Base-by-base conservation (phyloP, 2,797 vertebrate species). In the Sebastes jordani region DNA sequence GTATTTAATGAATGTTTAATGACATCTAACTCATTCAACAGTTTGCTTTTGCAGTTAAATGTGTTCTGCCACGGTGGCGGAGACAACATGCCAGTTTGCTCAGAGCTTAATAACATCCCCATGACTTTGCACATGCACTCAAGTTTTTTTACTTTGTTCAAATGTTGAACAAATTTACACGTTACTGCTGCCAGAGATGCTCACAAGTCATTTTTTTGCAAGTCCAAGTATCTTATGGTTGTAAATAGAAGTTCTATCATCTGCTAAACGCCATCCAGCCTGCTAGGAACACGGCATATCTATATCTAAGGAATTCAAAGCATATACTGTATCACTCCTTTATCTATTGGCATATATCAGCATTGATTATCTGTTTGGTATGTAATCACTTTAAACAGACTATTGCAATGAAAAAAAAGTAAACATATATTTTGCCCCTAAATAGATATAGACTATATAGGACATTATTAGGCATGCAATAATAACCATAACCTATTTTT, bases 1-100 rank as follows among this genome's bases (percentile, higher is more conserved):
- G 16, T 86, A 38, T 81, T 88, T 77, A 78, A 86, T 86, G 30
- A 90, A 88, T 84, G 66, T 84, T 89, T 91, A 66, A 89, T 87
- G 72, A 55, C 64, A 65, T 82, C 60, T 55, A 55, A 85, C 49
- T 75, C 62, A 58, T 84, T 77, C 78, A 69, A 32, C 81, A 59
- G 65, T 80, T 82, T 73, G 63, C 4, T 85, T 80, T 30, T 73
- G 22, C 38, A 69, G 54, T 81, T 61, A 62, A 83, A 81, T 25
- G 23, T 42, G 55, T 38, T 71, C 3, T 27, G 75, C n/a, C 38
- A 10, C 25, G 20, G 61, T 10, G 75, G n/a, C 23, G 3, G 7
- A 78, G 59, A 68, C 73, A 61, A 38, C 25, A 30, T 14, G 32
- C 49, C 18, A 70, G 23, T 27, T 29, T 2, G 38, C 4, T 42